A percentile compares a stretch with the other conserved stretches of the same genome.
phyloP scores from a whole-genome alignment of 64 coral and sea anemone species.

The Porites australiensis region DNA sequence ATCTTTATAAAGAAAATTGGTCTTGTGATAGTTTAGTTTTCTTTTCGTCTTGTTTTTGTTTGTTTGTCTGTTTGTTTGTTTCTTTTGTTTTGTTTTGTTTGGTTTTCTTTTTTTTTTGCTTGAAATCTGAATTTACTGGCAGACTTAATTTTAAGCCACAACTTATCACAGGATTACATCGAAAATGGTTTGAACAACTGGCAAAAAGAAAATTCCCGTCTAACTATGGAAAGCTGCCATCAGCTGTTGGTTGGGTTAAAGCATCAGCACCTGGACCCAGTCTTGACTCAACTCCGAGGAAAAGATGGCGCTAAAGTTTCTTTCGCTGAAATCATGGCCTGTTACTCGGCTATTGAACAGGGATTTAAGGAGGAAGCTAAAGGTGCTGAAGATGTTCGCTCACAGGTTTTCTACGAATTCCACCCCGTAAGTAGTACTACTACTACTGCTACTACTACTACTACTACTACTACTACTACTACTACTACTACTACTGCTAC shows the following conservation, averaged over 20 bases:
- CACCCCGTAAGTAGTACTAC: constrained; percentile 62
- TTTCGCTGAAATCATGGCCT: constrained; percentile 61
- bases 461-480: too few species aligned
- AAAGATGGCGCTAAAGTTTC: constrained; percentile 19
- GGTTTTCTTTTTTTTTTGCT: too few species aligned
- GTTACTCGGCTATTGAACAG: constrained; percentile 52
- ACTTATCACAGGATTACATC: background rate
- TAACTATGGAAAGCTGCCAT: constrained; percentile 17
- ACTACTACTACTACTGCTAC: too few species aligned
- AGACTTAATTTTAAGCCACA: too few species aligned
- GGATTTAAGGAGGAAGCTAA: constrained; percentile 3
- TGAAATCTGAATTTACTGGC: too few species aligned
- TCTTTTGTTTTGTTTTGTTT: too few species aligned
- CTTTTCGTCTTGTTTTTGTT: too few species aligned
- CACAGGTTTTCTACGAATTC: constrained; percentile 61
- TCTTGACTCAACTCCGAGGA: constrained; percentile 11
- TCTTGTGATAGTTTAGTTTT: too few species aligned
- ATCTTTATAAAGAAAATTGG: too few species aligned
- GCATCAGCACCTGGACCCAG: constrained; percentile 14
- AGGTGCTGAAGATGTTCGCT: constrained; percentile 70
- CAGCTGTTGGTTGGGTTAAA: constrained; percentile 27
- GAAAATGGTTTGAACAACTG: background rate
- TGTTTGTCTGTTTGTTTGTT: too few species aligned
- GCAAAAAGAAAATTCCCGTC: constrained; percentile 14
- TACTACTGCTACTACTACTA: too few species aligned